A percentile compares a stretch with the other conserved stretches of the same genome.
These are phyloP conservation scores for Desmophyllum pertusum DNA, from an alignment of 92 coral and sea anemone genomes.

Conservation along the genomic window DNA sequence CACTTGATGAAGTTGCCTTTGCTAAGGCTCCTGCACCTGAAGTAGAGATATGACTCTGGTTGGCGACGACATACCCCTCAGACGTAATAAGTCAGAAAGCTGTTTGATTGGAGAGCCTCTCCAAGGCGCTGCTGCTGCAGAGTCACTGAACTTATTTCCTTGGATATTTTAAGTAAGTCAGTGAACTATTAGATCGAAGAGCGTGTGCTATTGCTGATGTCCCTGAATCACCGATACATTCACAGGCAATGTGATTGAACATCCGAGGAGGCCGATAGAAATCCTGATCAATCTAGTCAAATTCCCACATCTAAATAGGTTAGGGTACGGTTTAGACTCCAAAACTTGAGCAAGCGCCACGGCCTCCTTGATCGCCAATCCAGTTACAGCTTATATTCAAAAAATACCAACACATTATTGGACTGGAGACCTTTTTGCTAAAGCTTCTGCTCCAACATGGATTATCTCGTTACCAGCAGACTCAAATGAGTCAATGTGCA, in stretches of 20 bases:
- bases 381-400: background rate
- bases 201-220: conserved; percentile 2
- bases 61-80: background rate
- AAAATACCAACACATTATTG: background rate
- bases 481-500: conserved; percentile 8
- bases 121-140: conserved; percentile 11
- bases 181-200: conserved; percentile 13
- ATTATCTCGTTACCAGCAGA: background rate
- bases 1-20: background rate
- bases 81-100: background rate
- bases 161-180: conserved; percentile 13
- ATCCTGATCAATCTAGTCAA: background rate
- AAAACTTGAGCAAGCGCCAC: background rate
- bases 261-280: background rate
- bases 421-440: conserved; percentile 1
- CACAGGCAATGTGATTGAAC: background rate
- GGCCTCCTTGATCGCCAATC: background rate
- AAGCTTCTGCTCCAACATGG: conserved; percentile 8
- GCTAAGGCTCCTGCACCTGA: conserved; percentile 12
- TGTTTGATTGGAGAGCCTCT: conserved; percentile 5
- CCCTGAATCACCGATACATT: background rate
- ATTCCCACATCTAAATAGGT: conserved; percentile 3
- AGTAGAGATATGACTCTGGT: background rate
- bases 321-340: conserved; percentile 3
- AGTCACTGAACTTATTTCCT: background rate